These are phyloP conservation scores for Pelodiscus sinensis DNA, from an alignment of 2,113 vertebrate species.

Conservation along the genomic window DNA sequence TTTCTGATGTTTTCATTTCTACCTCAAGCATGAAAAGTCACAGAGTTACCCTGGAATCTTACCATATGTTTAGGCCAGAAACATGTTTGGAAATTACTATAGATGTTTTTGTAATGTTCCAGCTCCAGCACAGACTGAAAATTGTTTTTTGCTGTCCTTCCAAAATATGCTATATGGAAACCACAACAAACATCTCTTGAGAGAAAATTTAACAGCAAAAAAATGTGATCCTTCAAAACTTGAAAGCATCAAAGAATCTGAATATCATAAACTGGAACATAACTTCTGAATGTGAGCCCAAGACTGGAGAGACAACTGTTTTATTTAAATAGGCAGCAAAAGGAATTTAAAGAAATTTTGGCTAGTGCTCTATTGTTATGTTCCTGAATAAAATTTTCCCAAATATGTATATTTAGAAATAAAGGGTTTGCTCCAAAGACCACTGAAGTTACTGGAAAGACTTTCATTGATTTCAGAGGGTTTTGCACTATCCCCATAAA, in stretches of 20 bases:
- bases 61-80: background rate
- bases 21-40: background rate
- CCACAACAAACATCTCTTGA: slow-evolving; percentile 36
- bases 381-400: background rate
- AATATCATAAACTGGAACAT: background rate
- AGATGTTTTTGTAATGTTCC: slow-evolving; percentile 54
- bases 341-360: background rate
- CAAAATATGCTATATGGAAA: slow-evolving; percentile 54
- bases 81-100: slow-evolving; percentile 34
- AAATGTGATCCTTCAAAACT: slow-evolving; percentile 44
- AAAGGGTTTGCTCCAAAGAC: slow-evolving; percentile 30
- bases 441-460: background rate
- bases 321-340: slow-evolving; percentile 25
- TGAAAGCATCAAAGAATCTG: slow-evolving; percentile 30
- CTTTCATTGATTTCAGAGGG: slow-evolving; percentile 13
- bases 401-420: background rate
- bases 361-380: background rate
- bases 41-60: background rate
- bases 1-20: background rate
- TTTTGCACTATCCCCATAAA: background rate
- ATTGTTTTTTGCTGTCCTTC: slow-evolving; percentile 52
- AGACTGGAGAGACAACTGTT: background rate
- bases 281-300: slow-evolving; percentile 4
- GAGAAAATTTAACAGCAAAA: slow-evolving; percentile 58
- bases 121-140: slow-evolving; percentile 21